Percentiles rank a stretch among this genome's conserved stretches.
Evolutionary conservation across 1,140 invertebrate species (phyloP).

Genomic region (Pissodes strobi): DNA sequence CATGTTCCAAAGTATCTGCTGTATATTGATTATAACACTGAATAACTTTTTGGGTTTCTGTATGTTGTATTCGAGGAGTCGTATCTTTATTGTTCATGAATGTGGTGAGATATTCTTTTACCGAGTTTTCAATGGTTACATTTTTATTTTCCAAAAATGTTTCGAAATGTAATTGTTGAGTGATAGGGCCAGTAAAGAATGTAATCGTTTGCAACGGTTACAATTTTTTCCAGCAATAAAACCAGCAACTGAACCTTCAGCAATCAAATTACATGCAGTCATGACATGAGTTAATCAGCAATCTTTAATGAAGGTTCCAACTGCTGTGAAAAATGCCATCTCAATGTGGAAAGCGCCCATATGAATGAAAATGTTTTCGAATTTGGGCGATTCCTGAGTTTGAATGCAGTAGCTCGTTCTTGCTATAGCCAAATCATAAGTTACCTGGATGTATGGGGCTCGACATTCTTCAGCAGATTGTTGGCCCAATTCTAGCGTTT

Average conservation of each 20-base stretch:
- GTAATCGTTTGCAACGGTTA: conserved; percentile 36
- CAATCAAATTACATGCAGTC: conserved; percentile 15
- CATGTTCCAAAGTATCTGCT: too few relatives aligned
- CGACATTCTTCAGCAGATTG: conserved; percentile 28
- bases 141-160: too few relatives aligned
- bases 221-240: conserved; percentile 36
- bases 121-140: too few relatives aligned
- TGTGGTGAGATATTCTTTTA: too few relatives aligned
- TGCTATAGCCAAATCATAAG: conserved; percentile 55
- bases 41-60: too few relatives aligned
- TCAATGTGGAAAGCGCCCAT: conserved; percentile 26
- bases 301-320: conserved; percentile 52
- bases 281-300: conserved; percentile 47
- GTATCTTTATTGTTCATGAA: too few relatives aligned
- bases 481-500: conserved; percentile 36
- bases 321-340: conserved; percentile 21
- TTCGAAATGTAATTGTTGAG: conserved; percentile 15
- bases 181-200: neutral
- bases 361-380: conserved; percentile 45
- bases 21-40: too few relatives aligned
- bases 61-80: too few relatives aligned
- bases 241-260: conserved; percentile 25
- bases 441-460: conserved; percentile 35
- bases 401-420: conserved; percentile 53
- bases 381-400: conserved; percentile 11